Conservation (phyloP, 1,140 invertebrate species). For the Penaeus indicus region DNA sequence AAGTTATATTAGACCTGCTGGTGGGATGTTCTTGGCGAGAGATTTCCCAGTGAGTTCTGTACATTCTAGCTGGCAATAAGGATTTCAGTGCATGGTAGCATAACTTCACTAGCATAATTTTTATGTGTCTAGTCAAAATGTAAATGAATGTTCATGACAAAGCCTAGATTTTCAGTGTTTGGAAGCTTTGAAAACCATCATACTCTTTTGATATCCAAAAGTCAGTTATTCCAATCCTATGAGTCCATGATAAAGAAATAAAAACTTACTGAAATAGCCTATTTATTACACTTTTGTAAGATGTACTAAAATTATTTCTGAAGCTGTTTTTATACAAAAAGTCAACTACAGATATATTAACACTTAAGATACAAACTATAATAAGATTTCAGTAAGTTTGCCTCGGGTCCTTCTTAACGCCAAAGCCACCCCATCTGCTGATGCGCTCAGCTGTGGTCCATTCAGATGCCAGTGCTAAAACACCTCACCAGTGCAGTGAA, state of each 20-base stretch:
- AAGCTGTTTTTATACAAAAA: too few species aligned
- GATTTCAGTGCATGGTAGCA: conserved; percentile 11
- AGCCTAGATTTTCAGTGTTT: conserved; percentile 2
- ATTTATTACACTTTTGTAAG: too few species aligned
- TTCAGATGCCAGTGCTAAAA: too few species aligned
- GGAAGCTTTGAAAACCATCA: not conserved
- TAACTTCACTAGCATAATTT: conserved; percentile 3
- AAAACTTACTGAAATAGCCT: too few species aligned
- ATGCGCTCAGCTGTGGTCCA: too few species aligned
- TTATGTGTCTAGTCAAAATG: conserved; percentile 5
- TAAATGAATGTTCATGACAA: not conserved
- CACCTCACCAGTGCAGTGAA: too few species aligned
- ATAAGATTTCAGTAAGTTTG: too few species aligned
- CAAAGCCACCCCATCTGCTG: too few species aligned
- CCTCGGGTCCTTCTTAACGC: too few species aligned
- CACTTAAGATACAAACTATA: too few species aligned
- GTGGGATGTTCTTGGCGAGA: not conserved
- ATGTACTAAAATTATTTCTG: too few species aligned
- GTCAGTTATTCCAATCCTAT: not conserved
- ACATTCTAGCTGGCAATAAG: conserved; percentile 11
- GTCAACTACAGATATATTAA: too few species aligned
- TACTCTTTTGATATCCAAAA: not conserved
- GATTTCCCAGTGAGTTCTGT: not conserved
- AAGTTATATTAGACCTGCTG: not conserved
- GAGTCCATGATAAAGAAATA: not conserved